A percentile compares a stretch with the other conserved stretches of the same genome.
These are phyloP conservation scores for Clarias laeviceps DNA, from an alignment of 2,797 vertebrate species.

Conservation along the genomic window DNA sequence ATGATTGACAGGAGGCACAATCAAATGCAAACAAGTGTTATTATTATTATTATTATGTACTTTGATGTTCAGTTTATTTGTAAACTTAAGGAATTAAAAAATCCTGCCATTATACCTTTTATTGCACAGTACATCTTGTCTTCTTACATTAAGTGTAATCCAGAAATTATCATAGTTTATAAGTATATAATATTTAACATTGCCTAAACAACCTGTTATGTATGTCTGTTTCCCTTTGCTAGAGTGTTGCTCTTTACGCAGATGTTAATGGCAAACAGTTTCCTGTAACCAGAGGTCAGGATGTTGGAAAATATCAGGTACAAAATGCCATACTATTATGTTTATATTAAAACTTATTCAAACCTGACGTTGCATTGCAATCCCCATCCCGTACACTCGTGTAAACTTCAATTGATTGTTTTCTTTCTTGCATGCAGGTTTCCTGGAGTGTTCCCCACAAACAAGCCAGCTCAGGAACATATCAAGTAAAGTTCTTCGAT, in stretches of 20 bases:
- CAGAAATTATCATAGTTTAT: not conserved
- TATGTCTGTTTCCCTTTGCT: not conserved
- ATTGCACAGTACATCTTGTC: not conserved
- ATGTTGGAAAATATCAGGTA: slow-evolving; percentile 91
- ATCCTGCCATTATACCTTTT: not conserved
- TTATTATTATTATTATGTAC: not conserved
- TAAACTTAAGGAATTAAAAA: not conserved
- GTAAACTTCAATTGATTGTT: not conserved
- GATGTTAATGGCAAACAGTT: slow-evolving; percentile 91
- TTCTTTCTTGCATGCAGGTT: slow-evolving; percentile 78
- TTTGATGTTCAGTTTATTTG: not conserved
- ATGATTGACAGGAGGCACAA: not conserved
- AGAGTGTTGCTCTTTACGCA: slow-evolving; percentile 90
- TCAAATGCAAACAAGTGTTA: not conserved
- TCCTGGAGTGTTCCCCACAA: slow-evolving; percentile 93
- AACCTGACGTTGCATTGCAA: not conserved
- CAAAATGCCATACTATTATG: not conserved
- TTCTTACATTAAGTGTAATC: not conserved
- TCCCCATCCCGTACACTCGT: too few relatives aligned
- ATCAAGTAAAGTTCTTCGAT: slow-evolving; percentile 92
- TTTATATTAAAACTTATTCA: not conserved
- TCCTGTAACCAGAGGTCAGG: slow-evolving; percentile 90
- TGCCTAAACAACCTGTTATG: not conserved
- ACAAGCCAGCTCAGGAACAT: slow-evolving; percentile 85
- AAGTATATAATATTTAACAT: not conserved